phyloP scores from a whole-genome alignment of 2,113 vertebrate species.

The Helogale parvula region DNA sequence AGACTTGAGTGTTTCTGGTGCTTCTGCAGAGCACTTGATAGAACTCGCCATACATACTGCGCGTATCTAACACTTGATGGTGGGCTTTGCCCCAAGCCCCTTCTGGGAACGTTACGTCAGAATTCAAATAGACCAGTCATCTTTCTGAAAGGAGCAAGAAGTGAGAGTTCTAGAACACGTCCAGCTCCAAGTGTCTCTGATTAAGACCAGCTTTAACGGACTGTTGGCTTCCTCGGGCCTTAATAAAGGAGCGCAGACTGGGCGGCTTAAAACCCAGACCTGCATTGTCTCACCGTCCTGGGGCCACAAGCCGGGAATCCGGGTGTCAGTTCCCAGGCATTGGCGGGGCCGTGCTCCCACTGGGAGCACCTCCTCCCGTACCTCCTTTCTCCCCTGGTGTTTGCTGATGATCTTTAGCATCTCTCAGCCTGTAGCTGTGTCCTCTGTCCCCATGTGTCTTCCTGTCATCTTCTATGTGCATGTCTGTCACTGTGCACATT shows the following conservation, averaged over 20 bases:
- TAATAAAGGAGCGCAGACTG: neutral
- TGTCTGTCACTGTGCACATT: neutral
- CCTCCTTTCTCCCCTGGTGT: too few relatives aligned
- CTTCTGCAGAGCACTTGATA: neutral
- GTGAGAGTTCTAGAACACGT: neutral
- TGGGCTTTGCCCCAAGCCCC: neutral
- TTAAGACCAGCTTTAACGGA: neutral
- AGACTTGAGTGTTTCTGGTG: neutral
- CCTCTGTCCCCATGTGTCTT: neutral
- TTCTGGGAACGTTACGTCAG: neutral
- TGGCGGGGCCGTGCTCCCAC: neutral
- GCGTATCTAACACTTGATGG: neutral
- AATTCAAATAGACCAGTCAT: neutral
- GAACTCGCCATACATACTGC: neutral
- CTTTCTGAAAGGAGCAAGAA: neutral
- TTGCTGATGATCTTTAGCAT: neutral
- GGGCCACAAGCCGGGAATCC: neutral
- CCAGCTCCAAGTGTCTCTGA: neutral
- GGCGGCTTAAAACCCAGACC: neutral
- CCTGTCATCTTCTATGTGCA: fast-evolving
- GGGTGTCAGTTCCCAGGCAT: too few relatives aligned
- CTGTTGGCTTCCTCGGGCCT: neutral
- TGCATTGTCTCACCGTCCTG: neutral
- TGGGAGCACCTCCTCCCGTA: neutral
- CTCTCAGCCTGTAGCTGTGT: neutral